These are phyloP conservation scores for Daktulosphaira vitifoliae DNA, from an alignment of 1,140 invertebrate species.

Conservation along the genomic window DNA sequence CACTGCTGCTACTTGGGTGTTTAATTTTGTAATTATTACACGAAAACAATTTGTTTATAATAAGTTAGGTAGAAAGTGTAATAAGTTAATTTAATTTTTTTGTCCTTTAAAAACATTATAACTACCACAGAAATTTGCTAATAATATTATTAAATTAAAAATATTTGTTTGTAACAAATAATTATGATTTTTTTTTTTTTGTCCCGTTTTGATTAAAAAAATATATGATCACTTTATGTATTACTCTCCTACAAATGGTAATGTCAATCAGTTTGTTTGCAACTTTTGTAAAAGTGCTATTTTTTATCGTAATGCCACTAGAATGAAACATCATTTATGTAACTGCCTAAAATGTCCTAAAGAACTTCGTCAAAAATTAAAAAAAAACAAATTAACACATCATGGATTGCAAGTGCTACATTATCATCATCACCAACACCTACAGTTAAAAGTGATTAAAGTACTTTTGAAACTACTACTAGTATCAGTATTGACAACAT, in stretches of 20 bases:
- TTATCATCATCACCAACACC: conserved; percentile 2
- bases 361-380: conserved; percentile 7
- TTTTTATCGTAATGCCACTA: conserved; percentile 3
- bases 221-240: too few species aligned
- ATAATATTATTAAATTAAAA: too few species aligned
- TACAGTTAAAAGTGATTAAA: background rate
- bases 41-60: background rate
- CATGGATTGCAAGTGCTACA: conserved; percentile 7
- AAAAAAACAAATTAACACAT: conserved; percentile 10
- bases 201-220: too few species aligned
- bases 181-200: too few species aligned
- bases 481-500: too few species aligned
- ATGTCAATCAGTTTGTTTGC: conserved; percentile 4
- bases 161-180: too few species aligned
- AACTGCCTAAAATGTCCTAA: conserved; percentile 5
- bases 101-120: conserved; percentile 1
- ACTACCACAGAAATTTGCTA: too few species aligned
- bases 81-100: conserved; percentile 8
- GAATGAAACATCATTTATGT: conserved; percentile 10
- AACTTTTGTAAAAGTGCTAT: conserved; percentile 6
- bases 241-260: conserved; percentile 6
- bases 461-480: background rate
- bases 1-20: conserved; percentile 34
- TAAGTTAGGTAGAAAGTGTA: background rate
- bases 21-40: conserved; percentile 27